phyloP scores from a whole-genome alignment of 2,113 vertebrate species.

The Saccopteryx bilineata region DNA sequence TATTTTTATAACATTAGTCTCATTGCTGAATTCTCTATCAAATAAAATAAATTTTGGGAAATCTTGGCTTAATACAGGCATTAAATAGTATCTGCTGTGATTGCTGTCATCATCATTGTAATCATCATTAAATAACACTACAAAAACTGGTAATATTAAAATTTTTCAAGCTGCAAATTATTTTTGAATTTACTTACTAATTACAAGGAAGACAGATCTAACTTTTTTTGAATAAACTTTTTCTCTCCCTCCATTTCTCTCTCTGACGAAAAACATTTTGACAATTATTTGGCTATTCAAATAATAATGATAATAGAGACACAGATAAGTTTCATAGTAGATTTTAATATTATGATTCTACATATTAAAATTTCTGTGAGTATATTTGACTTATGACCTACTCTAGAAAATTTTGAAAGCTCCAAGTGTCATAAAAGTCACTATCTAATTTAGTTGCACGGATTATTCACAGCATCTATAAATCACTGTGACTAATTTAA shows the following conservation, averaged over 20 bases:
- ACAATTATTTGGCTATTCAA: not conserved
- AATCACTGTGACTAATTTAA: constrained; percentile 49
- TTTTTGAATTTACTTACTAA: not conserved
- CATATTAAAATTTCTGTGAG: not conserved
- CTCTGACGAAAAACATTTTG: not conserved
- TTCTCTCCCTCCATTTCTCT: not conserved
- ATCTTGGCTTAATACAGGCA: not conserved
- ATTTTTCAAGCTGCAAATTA: not conserved
- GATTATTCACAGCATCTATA: not conserved
- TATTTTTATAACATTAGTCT: not conserved
- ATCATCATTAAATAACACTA: not conserved
- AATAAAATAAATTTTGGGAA: not conserved
- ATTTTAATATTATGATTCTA: not conserved
- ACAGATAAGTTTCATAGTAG: not conserved
- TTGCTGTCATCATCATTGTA: not conserved
- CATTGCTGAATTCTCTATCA: not conserved
- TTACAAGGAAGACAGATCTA: not conserved
- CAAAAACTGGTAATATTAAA: not conserved
- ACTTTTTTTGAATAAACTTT: not conserved
- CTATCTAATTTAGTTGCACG: constrained; percentile 14
- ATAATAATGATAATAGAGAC: not conserved
- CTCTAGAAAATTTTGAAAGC: not conserved
- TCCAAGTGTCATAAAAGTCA: constrained; percentile 23
- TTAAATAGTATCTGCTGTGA: not conserved
- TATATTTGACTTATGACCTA: not conserved